Evolutionary conservation across 2,888 invertebrate species (phyloP).

Genomic region (Colletes collaris): DNA sequence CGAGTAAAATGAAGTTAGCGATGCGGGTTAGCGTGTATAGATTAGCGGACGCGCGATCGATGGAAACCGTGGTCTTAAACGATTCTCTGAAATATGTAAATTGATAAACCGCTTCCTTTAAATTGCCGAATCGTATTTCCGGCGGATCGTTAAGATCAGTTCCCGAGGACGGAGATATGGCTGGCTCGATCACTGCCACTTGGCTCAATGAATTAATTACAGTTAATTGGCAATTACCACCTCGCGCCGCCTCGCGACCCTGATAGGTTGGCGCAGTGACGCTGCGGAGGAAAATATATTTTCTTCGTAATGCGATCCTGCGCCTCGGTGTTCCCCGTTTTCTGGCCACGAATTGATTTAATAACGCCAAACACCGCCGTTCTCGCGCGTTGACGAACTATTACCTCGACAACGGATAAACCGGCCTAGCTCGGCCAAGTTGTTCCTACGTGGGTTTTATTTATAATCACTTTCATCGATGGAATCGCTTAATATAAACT

Average conservation of each 20-base stretch:
- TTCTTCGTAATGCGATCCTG: constrained; percentile 61
- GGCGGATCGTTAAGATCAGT: constrained; percentile 39
- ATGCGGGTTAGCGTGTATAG: background rate
- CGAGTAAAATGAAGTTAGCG: background rate
- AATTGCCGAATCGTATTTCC: constrained; percentile 42
- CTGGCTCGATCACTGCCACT: constrained; percentile 65
- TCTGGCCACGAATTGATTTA: constrained; percentile 58
- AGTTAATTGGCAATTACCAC: constrained; percentile 78
- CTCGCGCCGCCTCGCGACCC: constrained; percentile 62
- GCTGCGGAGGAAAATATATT: constrained; percentile 70
- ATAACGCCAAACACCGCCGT: constrained; percentile 26
- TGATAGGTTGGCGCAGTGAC: constrained; percentile 60
- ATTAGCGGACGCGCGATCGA: constrained; percentile 4
- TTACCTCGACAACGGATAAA: constrained; percentile 33
- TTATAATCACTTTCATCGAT: constrained; percentile 55
- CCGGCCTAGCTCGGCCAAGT: constrained; percentile 18
- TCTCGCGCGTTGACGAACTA: constrained; percentile 15
- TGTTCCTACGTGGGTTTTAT: constrained; percentile 41
- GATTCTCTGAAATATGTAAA: constrained; percentile 17
- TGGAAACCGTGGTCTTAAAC: constrained; percentile 16
- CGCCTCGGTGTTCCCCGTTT: constrained; percentile 41
- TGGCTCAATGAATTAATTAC: constrained; percentile 78
- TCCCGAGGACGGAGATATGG: constrained; percentile 42
- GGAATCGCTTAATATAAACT: constrained; percentile 37
- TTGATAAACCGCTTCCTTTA: constrained; percentile 43